Evolutionary conservation across 2,888 invertebrate genomes (phyloP).

Genomic region (Charanyca ferruginea): DNA sequence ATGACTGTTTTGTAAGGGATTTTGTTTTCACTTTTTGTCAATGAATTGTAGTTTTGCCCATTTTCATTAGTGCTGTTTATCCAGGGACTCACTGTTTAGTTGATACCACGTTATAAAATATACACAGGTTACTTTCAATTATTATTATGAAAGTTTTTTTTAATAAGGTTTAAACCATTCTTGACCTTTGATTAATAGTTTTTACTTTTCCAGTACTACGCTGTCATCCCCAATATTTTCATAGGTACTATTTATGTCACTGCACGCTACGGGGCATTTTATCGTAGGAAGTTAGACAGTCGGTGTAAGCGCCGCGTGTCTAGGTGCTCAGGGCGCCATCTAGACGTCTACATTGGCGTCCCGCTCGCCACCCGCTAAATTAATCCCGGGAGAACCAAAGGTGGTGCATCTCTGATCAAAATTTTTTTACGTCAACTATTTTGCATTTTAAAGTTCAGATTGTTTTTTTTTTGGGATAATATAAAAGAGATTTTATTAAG

Average conservation of each 20-base stretch:
- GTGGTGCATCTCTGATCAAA: conserved; percentile 61
- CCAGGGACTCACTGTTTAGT: too few relatives aligned
- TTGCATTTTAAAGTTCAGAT: neutral
- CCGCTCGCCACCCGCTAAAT: conserved; percentile 78
- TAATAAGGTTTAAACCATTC: neutral
- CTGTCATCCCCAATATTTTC: conserved; percentile 18
- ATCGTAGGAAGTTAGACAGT: conserved; percentile 79
- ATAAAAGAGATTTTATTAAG: too few relatives aligned
- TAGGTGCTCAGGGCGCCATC: conserved; percentile 86
- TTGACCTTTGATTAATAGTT: neutral
- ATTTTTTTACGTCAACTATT: conserved; percentile 48
- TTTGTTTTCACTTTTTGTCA: too few relatives aligned
- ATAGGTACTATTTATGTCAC: conserved; percentile 38
- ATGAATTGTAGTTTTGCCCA: too few relatives aligned
- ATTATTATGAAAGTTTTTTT: too few relatives aligned
- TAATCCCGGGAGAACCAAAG: conserved; percentile 80
- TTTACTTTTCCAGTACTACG: neutral
- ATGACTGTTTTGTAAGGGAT: too few relatives aligned
- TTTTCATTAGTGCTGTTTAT: too few relatives aligned
- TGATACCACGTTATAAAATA: too few relatives aligned
- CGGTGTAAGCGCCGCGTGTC: conserved; percentile 77
- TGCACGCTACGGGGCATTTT: conserved; percentile 66
- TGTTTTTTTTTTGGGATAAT: too few relatives aligned
- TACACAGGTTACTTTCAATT: too few relatives aligned
- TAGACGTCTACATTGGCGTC: conserved; percentile 90